Evolutionary conservation across 1,140 invertebrate species (phyloP), one percentile per base, ranked within the genome.

Genomic region (Tribolium castaneum): DNA sequence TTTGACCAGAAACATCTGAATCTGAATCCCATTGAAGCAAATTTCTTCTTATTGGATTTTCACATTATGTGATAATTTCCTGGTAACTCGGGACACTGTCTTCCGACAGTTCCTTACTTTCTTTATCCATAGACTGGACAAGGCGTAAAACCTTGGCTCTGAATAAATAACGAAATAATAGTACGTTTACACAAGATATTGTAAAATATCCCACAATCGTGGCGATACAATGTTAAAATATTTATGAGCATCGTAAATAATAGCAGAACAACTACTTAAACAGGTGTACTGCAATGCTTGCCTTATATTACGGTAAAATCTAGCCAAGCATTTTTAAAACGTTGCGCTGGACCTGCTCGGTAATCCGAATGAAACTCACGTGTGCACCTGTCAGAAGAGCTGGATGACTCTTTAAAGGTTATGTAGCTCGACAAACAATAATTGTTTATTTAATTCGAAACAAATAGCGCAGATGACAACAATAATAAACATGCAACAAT

Each of bases 321-420:
- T 30, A 72, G 45, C 19, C 14, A 72, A 14, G 35, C 9, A 51
- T 72, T 72, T 72, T 72, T 16, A 72, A 72, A 72, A 72, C 50
- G 70, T 19, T 52, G 70, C 70, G 50, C 50, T 72, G 70, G 70
- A 72, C 70, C 70, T 72, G 70, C 70, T 72, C 70, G 70, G 70
- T 72, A 72, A 45, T 72, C 45, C 22, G 7, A 12, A 72, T 30
- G 34, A 72, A 72, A 72, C 70, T 35, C 70, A 72, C 70, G 70
- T 72, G 70, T 72, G 25, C 70, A 72, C 70, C 70, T 72, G 70
- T 72, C 70, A 72, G 45, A 72, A 72, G 70, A 72, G 50, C 70
- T 72, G 70, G 70, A 10, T 72, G 22, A 72, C 70, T 72, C 45
- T 19, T 72, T 72, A 72, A 71, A 72, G 70, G 70, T 72, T 72